A percentile compares a stretch with the other conserved stretches of the same genome.
Evolutionary conservation across 1,140 invertebrate species (phyloP).

Genomic region (Lamellibrachia luymesi): DNA sequence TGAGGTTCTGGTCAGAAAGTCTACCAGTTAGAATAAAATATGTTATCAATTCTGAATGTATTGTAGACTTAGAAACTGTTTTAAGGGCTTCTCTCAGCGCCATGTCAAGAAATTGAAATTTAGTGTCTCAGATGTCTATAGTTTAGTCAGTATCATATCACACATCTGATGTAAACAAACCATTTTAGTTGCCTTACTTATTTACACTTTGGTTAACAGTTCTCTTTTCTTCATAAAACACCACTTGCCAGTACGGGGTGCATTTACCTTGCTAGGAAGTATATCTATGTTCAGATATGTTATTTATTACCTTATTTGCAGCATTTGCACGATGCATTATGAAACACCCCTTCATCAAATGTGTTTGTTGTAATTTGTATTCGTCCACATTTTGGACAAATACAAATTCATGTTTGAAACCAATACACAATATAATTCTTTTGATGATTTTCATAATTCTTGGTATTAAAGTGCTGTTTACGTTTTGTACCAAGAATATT

Average conservation of each 20-base stretch:
- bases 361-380: neutral
- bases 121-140: no score
- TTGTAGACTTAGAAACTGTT: neutral
- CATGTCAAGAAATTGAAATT: no score
- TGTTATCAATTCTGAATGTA: neutral
- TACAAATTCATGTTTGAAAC: neutral
- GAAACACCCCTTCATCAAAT: neutral
- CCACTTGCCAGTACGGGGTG: no score
- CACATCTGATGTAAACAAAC: no score
- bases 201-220: no score
- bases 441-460: neutral
- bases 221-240: no score
- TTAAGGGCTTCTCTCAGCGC: no score
- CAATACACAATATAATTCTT: neutral
- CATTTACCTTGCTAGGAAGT: no score
- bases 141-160: no score
- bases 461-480: neutral
- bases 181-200: no score
- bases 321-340: neutral
- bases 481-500: neutral
- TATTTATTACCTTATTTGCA: neutral
- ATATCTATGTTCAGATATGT: neutral
- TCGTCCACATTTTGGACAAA: neutral
- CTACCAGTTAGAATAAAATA: neutral
- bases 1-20: no score